Conservation (phyloP, 64 coral and sea anemone genomes). For the Porites lutea region DNA sequence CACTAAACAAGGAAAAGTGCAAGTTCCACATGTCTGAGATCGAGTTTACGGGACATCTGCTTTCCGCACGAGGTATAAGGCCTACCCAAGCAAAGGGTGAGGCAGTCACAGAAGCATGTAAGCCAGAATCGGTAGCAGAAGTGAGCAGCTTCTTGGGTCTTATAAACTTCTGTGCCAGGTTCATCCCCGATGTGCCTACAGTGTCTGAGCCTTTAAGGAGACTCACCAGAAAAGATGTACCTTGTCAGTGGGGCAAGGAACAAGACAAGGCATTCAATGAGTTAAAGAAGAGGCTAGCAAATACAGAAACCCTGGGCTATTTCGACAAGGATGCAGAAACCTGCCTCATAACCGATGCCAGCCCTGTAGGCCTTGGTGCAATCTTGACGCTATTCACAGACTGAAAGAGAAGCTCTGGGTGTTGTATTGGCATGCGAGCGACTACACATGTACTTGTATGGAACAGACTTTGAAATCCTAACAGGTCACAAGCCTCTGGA, state of each 20-base stretch:
- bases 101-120: background rate
- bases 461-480: conserved; percentile 37
- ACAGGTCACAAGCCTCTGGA: conserved; percentile 49
- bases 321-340: conserved; percentile 22
- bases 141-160: conserved; percentile 24
- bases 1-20: too few relatives aligned
- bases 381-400: conserved; percentile 8
- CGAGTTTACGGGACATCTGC: too few relatives aligned
- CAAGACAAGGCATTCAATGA: conserved; percentile 27
- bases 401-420: background rate
- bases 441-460: conserved; percentile 61
- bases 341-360: conserved; percentile 24
- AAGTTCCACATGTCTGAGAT: too few relatives aligned
- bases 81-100: conserved; percentile 22
- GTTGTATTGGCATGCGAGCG: background rate
- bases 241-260: conserved; percentile 1
- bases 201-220: conserved; percentile 26
- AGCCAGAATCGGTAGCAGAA: background rate
- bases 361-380: conserved; percentile 44
- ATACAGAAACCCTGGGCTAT: conserved; percentile 22
- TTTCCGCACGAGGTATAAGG: background rate
- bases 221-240: background rate
- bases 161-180: conserved; percentile 21
- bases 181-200: conserved; percentile 28
- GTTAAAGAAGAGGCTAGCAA: conserved; percentile 11